phyloP scores from a whole-genome alignment of 2,113 vertebrate species.

The Cairina moschata region DNA sequence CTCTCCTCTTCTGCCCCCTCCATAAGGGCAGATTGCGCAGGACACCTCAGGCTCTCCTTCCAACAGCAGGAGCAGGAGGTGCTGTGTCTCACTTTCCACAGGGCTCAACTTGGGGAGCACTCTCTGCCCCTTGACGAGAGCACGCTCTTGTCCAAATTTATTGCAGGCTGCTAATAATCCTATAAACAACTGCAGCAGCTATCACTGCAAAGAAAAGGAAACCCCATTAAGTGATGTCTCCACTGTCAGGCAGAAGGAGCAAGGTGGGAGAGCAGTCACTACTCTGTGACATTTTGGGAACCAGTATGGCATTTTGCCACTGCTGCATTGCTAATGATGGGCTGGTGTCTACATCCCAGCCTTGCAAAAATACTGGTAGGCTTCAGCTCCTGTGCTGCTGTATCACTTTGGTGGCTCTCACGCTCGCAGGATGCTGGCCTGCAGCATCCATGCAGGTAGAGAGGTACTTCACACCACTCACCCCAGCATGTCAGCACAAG shows the following conservation, averaged over 20 bases:
- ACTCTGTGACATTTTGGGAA: neutral
- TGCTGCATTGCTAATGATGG: neutral
- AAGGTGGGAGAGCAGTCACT: neutral
- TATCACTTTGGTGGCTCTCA: neutral
- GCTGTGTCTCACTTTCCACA: accelerated
- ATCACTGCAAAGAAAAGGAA: neutral
- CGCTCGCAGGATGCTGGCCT: neutral
- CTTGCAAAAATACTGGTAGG: neutral
- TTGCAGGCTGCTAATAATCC: neutral
- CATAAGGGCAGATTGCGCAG: neutral
- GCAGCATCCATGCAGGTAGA: neutral
- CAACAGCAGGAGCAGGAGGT: neutral
- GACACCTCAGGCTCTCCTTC: neutral
- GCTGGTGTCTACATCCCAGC: neutral
- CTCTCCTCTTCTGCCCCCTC: neutral
- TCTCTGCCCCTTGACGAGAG: neutral
- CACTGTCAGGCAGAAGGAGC: neutral
- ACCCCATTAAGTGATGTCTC: neutral
- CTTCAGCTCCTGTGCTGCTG: neutral
- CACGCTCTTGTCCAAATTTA: neutral
- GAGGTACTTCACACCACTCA: neutral
- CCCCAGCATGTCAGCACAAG: neutral
- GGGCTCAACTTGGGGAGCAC: neutral
- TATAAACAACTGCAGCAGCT: neutral
- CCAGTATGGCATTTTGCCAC: neutral